Percentiles rank a stretch among this genome's conserved stretches.
These are phyloP conservation scores for Drosophila mauritiana DNA, from an alignment of 1,140 invertebrate genomes.

Conservation along the genomic window DNA sequence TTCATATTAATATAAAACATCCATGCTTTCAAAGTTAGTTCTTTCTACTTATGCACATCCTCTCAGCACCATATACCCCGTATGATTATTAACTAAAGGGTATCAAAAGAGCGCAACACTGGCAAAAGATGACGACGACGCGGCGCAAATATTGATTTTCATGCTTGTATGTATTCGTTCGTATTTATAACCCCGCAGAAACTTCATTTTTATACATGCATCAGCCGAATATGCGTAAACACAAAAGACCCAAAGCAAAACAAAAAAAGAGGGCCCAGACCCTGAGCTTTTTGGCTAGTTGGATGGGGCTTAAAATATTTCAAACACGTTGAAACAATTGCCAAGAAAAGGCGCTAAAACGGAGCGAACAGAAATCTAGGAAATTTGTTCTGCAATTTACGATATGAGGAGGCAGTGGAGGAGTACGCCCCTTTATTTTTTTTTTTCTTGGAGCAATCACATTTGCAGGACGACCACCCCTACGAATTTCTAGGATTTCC, in stretches of 20 bases:
- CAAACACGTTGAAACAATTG: conserved; percentile 77
- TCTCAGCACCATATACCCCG: neutral
- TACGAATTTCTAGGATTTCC: conserved; percentile 26
- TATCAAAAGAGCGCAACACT: conserved; percentile 26
- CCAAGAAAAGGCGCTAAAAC: conserved; percentile 59
- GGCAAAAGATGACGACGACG: conserved; percentile 52
- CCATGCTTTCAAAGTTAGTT: too few relatives aligned
- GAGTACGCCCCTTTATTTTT: conserved; percentile 9
- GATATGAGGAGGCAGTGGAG: conserved; percentile 19
- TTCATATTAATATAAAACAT: neutral
- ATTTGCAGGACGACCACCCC: conserved; percentile 54
- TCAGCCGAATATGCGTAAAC: conserved; percentile 58
- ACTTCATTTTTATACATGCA: conserved; percentile 59
- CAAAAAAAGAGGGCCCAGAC: conserved; percentile 45
- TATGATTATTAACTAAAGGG: neutral
- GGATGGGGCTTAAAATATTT: conserved; percentile 60
- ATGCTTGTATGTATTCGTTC: conserved; percentile 51
- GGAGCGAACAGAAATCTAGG: conserved; percentile 33
- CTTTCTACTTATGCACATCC: too few relatives aligned
- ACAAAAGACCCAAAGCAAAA: conserved; percentile 61
- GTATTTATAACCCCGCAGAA: conserved; percentile 64
- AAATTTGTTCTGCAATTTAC: conserved; percentile 63
- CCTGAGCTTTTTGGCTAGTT: conserved; percentile 21
- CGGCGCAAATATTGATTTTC: conserved; percentile 78
- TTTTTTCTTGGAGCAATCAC: conserved; percentile 55